Evolutionary conservation across 2,113 vertebrate genomes (phyloP).

Genomic region (Ramphastos sulfuratus): DNA sequence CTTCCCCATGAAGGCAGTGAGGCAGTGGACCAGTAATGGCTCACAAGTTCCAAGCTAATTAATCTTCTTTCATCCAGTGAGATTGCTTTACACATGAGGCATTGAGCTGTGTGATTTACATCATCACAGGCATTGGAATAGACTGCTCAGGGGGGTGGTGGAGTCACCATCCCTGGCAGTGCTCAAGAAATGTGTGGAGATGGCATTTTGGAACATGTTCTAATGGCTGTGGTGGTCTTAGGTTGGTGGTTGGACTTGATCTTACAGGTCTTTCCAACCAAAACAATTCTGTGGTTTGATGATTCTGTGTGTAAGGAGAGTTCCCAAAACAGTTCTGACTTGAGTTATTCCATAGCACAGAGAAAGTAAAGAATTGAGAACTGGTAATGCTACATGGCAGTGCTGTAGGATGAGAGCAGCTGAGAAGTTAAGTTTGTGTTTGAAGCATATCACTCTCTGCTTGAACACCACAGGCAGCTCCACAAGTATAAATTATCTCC

Average conservation of each 20-base stretch:
- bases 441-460: constrained; percentile 1
- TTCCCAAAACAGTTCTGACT: not conserved
- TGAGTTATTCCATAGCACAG: not conserved
- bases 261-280: no score
- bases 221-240: no score
- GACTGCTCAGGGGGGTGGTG: no score
- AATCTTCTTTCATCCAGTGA: not conserved
- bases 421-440: constrained; percentile 19
- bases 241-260: no score
- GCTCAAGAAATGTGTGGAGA: no score
- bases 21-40: not conserved
- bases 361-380: not conserved
- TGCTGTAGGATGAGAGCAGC: not conserved
- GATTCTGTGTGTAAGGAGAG: not conserved
- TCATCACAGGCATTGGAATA: not conserved
- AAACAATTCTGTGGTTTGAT: no score
- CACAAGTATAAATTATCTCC: constrained; percentile 35
- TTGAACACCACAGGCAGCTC: constrained; percentile 2
- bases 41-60: not conserved
- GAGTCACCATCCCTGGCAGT: no score
- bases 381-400: not conserved
- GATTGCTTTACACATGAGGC: not conserved
- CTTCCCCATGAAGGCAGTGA: no score
- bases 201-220: no score
- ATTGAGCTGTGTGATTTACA: not conserved